Evolutionary conservation across 2,113 vertebrate genomes (phyloP), one percentile per base, ranked within the genome.

Genomic region (Leptobrachium ailaonicum): DNA sequence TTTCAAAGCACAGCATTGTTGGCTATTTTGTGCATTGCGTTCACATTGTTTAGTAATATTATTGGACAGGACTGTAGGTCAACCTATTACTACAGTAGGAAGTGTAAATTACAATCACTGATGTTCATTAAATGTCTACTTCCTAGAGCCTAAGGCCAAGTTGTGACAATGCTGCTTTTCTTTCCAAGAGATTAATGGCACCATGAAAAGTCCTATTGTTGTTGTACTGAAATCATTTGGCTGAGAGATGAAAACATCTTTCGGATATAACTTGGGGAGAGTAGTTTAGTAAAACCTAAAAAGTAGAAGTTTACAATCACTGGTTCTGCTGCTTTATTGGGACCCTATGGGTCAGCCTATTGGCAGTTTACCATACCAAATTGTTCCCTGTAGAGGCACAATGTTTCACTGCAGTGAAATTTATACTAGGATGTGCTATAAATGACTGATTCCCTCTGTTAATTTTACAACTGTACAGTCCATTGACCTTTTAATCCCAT

Each of bases 171-270:
- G 56, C 66, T 64, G 71, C 69, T 43, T 79, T 71, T 78, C 71
- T 73, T 79, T 79, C 73, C 62, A 73, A 73, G 41, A 66, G 70
- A 73, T 73, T 73, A 66, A 72, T 79, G 41, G 54, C 47, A 32
- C 20, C 56, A 40, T 78, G n/a, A 78, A 78, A 71, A 70, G 43
- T 78, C 58, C 69, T 50, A 71, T 78, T 78, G 66, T 77, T n/a
- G 41, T 32, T 77, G 54, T 71, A 13, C 54, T 78, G 45, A 71
- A 78, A 71, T 45, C 44, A 63, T 71, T 78, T 71, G 76, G 76
- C 76, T 2, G 2, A 14, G 68, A 13, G n/a, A 41, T 41, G 68
- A 40, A 77, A 71, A 63, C 56, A 77, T 77, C 67, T 78, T 44
- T 67, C 71, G 67, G 60, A 73, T 66, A 11, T 79, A 62, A 66